phyloP scores from a whole-genome alignment of 1,140 invertebrate species.

The Drosophila tristis region DNA sequence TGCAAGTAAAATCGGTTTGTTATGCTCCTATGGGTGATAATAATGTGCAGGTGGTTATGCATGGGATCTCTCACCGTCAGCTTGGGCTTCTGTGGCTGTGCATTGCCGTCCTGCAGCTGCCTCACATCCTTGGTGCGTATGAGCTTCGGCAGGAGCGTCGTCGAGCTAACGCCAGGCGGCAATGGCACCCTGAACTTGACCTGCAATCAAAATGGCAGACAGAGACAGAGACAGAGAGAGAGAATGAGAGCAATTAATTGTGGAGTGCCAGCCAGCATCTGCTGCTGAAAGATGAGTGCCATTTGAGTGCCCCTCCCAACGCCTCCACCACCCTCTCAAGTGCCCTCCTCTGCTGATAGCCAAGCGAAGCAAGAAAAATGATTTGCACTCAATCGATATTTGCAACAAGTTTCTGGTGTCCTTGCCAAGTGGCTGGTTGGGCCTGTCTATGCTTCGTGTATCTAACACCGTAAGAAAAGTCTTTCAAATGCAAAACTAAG shows the following conservation, averaged over 20 bases:
- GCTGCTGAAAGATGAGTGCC: slow-evolving; percentile 45
- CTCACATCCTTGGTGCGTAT: slow-evolving; percentile 92
- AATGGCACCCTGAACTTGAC: slow-evolving; percentile 83
- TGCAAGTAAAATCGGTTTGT: slow-evolving; percentile 82
- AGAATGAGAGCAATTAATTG: slow-evolving; percentile 44
- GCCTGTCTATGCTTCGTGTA: too few species aligned
- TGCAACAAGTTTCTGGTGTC: slow-evolving; percentile 64
- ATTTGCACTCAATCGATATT: slow-evolving; percentile 65
- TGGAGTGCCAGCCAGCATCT: slow-evolving; percentile 9
- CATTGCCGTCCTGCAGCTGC: slow-evolving; percentile 85
- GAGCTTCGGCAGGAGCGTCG: slow-evolving; percentile 89
- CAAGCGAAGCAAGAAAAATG: slow-evolving; percentile 4
- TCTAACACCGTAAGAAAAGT: too few species aligned
- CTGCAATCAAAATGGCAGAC: slow-evolving; percentile 42
- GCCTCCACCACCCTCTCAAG: slow-evolving; percentile 18
- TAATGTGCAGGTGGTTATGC: not conserved
- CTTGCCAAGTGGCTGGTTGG: not conserved
- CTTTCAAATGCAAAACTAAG: too few species aligned
- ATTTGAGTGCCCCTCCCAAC: not conserved
- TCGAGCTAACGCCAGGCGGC: slow-evolving; percentile 83
- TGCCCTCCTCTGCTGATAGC: slow-evolving; percentile 43
- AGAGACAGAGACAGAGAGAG: slow-evolving; percentile 4
- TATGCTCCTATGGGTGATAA: not conserved
- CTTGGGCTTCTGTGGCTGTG: slow-evolving; percentile 88
- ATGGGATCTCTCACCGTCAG: slow-evolving; percentile 85